Evolutionary conservation across 2,888 invertebrate genomes (phyloP).

Genomic region (Hybos culiciformis): DNA sequence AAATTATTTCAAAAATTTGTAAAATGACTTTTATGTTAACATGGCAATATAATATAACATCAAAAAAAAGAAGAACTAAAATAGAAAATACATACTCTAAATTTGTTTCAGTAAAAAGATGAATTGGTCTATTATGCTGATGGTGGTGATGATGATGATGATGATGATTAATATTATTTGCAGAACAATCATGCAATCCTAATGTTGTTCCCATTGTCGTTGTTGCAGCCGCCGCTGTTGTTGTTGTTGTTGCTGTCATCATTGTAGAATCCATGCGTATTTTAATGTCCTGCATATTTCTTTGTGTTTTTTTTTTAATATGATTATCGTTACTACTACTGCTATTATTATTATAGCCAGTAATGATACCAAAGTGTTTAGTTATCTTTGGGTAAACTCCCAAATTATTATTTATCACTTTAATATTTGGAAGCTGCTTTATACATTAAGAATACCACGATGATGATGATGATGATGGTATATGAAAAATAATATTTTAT

Average conservation of each 20-base stretch:
- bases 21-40: too few relatives aligned
- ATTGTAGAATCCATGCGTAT: conserved; percentile 12
- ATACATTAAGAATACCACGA: not conserved
- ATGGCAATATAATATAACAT: too few relatives aligned
- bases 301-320: not conserved
- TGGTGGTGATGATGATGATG: conserved; percentile 14
- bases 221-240: conserved; percentile 11
- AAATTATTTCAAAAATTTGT: too few relatives aligned
- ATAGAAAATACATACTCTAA: conserved; percentile 28
- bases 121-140: conserved; percentile 23
- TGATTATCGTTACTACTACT: conserved; percentile 4
- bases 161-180: not conserved
- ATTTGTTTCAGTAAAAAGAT: conserved; percentile 29
- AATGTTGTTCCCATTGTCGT: conserved; percentile 9
- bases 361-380: conserved; percentile 3
- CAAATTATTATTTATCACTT: conserved; percentile 14
- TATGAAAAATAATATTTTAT: not conserved
- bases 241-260: not conserved
- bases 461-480: not conserved
- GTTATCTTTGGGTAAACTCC: conserved; percentile 4
- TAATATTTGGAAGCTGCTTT: conserved; percentile 11
- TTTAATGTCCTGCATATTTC: conserved; percentile 15
- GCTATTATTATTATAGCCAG: conserved; percentile 9
- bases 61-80: not conserved
- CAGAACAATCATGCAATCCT: conserved; percentile 8